Percentiles rank a stretch among this genome's conserved stretches.
Evolutionary conservation across 37 sponge, comb jelly and placozoan species (phyloP).

Genomic region (Geodia barretti): DNA sequence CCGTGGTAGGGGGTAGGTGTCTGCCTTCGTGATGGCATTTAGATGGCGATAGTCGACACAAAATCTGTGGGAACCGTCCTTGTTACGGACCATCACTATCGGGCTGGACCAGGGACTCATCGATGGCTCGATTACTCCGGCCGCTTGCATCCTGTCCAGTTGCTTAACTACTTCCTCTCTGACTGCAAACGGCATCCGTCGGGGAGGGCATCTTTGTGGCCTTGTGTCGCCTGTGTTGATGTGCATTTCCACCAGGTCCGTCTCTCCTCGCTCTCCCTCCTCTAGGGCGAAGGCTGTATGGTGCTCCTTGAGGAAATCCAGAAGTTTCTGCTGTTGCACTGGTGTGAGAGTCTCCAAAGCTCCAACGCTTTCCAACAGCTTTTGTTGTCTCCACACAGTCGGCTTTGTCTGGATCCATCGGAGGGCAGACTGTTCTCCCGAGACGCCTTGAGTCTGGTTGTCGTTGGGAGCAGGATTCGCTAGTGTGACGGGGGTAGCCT

Average conservation of each 20-base stretch:
- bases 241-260: not conserved
- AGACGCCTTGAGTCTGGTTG: not conserved
- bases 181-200: not conserved
- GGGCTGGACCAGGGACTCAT: not conserved
- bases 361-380: not conserved
- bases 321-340: not conserved
- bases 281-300: constrained; percentile 10
- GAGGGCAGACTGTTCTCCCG: not conserved
- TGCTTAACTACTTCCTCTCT: not conserved
- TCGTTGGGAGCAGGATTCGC: not conserved
- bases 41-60: not conserved
- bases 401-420: not conserved
- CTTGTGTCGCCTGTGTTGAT: not conserved
- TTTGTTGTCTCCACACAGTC: not conserved
- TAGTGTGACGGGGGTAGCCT: not conserved
- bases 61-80: not conserved
- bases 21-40: not conserved
- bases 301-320: not conserved
- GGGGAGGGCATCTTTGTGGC: not conserved
- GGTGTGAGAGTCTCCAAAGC: not conserved
- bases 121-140: not conserved
- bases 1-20: not conserved
- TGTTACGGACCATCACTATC: not conserved
- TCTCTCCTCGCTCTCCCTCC: not conserved
- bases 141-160: not conserved